Evolutionary conservation across 2,888 invertebrate species (phyloP), one percentile per base, ranked within the genome.

Genomic region (Polyploca ridens): DNA sequence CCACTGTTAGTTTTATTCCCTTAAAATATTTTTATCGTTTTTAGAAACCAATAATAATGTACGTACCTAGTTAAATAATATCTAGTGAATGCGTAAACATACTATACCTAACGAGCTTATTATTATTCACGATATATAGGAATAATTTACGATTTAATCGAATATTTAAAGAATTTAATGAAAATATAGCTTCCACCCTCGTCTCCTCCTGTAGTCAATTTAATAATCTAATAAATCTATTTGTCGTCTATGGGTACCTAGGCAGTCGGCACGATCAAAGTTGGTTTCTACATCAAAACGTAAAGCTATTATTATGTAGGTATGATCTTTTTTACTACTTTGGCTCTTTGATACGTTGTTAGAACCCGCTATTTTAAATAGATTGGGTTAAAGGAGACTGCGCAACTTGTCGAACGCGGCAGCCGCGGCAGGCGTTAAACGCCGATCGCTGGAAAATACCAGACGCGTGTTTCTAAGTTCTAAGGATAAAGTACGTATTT

Each of bases 51-150:
- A n/a, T 49, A 49, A 46, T 46, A 35, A 35, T 35, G 4, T 35
- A 7, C 38, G 10, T 41, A 41, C 41, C 13, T 13, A n/a, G 5
- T 46, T 49, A 49, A 16, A 10, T 46, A 49, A 49, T 49, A 49
- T 41, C 1, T 27, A 58, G 59, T 38, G 33, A 41, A 58, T n/a
- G n/a, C 49, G 62, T 57, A 49, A 6, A 62, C 33, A 54, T 69
- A 63, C 2, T 27, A 27, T 27, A 27, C 27, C 27, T 64, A 69
- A 67, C 71, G 76, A 76, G 77, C 76, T 76, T 76, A 77, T 72
- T 69, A 77, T 76, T 76, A 77, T 72, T 69, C 16, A 67, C 63
- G 66, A 65, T 62, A 70, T 2, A 57, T 62, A 41, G 13, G 46
- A 3, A 46, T n/a, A n/a, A 5, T n/a, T 46, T 44, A 44, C 2